These are phyloP conservation scores for Promerops cafer DNA, from an alignment of 2,113 vertebrate species.

Conservation along the genomic window DNA sequence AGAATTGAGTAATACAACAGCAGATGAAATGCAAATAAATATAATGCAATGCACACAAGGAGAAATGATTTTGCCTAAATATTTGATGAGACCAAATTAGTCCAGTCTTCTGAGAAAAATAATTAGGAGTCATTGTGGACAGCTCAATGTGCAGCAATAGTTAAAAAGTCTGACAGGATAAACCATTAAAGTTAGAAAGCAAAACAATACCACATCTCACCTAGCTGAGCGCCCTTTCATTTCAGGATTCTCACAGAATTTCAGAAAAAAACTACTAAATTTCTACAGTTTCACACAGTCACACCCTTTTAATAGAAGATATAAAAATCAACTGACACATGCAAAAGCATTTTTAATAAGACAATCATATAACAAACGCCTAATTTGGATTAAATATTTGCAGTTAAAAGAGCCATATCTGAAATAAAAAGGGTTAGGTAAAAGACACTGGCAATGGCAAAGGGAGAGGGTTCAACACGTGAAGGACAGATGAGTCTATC, in stretches of 20 bases:
- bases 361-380: not conserved
- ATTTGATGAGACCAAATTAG: constrained; percentile 49
- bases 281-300: not conserved
- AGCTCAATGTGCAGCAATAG: constrained; percentile 61
- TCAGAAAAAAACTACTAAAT: not conserved
- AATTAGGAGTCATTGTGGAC: constrained; percentile 66
- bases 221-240: not conserved
- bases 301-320: not conserved
- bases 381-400: not conserved
- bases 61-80: constrained; percentile 45
- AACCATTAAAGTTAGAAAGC: constrained; percentile 47
- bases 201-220: constrained; percentile 11
- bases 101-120: constrained; percentile 49
- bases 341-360: constrained; percentile 16
- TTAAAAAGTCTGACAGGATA: constrained; percentile 46
- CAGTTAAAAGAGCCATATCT: not conserved
- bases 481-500: constrained; percentile 1
- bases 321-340: not conserved
- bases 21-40: constrained; percentile 60
- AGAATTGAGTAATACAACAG: constrained; percentile 41
- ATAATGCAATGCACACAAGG: constrained; percentile 44
- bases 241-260: not conserved
- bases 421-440: constrained; percentile 44
- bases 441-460: constrained; percentile 12
- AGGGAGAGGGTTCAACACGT: not conserved